These are phyloP conservation scores for Xenopus tropicalis DNA, from an alignment of 2,113 vertebrate species.

Conservation along the genomic window DNA sequence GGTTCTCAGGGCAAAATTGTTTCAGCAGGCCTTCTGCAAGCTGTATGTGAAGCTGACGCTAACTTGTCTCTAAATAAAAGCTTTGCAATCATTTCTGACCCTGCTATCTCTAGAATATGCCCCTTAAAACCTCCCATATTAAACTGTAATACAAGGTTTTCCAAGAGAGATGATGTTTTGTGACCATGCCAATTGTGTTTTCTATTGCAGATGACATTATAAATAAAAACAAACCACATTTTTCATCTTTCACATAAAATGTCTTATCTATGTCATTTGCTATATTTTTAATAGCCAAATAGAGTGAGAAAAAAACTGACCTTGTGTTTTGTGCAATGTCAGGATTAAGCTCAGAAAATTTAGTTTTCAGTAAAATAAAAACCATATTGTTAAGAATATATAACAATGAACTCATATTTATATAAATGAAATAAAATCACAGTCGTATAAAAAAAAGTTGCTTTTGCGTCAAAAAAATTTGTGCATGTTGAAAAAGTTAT, in stretches of 20 bases:
- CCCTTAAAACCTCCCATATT: constrained; percentile 31
- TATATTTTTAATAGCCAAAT: not conserved
- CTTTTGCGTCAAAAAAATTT: too few species aligned
- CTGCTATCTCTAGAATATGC: constrained; percentile 35
- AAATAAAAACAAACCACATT: not conserved
- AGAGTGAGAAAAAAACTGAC: too few species aligned
- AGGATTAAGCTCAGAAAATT: too few species aligned
- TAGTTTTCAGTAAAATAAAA: too few species aligned
- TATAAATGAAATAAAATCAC: too few species aligned
- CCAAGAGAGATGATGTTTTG: constrained; percentile 17
- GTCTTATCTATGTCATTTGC: not conserved
- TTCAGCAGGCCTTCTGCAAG: constrained; percentile 55
- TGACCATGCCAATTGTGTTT: constrained; percentile 11
- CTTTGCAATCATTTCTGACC: constrained; percentile 56
- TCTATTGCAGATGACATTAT: constrained; percentile 25
- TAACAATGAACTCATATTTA: too few species aligned
- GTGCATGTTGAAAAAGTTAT: too few species aligned
- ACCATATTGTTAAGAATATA: too few species aligned
- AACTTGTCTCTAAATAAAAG: constrained; percentile 51
- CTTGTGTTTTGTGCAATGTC: too few species aligned
- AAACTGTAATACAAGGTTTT: constrained; percentile 19
- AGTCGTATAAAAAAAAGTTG: too few species aligned
- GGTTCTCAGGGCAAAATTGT: constrained; percentile 52
- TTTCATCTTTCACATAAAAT: not conserved
- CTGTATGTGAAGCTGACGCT: constrained; percentile 51